Evolutionary conservation across 2,797 vertebrate genomes (phyloP).

Genomic region (Spea hammondii): DNA sequence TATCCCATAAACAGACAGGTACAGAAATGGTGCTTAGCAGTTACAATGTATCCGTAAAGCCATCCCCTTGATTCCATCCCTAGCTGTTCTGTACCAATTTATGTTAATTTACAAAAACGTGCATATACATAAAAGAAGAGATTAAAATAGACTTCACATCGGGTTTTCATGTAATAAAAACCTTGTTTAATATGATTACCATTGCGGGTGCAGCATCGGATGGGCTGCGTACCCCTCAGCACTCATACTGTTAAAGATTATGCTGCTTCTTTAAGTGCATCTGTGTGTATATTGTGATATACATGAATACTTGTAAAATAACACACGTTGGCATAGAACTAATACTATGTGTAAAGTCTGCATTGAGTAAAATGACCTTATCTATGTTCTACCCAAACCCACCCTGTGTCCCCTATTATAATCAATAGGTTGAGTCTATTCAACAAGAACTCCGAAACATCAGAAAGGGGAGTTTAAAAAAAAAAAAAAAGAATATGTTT

Average conservation of each 20-base stretch:
- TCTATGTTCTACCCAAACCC: slow-evolving; percentile 57
- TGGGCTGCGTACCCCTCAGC: not conserved
- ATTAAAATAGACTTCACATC: not conserved
- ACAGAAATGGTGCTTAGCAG: slow-evolving; percentile 58
- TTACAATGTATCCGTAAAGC: slow-evolving; percentile 17
- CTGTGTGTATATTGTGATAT: slow-evolving; percentile 4
- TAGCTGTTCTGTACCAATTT: slow-evolving; percentile 73
- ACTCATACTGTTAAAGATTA: not conserved
- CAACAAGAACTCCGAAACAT: slow-evolving; percentile 27
- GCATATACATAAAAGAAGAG: not conserved
- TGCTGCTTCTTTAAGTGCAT: not conserved
- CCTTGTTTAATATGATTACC: not conserved
- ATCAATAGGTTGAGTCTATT: slow-evolving; percentile 48
- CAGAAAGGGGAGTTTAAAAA: no score
- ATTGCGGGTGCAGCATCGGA: not conserved
- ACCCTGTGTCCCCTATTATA: slow-evolving; percentile 55
- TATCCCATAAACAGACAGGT: slow-evolving; percentile 79
- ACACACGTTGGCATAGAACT: slow-evolving; percentile 62
- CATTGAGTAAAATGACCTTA: slow-evolving; percentile 49
- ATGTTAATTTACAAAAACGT: slow-evolving; percentile 71
- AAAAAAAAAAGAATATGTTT: no score
- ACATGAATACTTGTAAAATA: slow-evolving; percentile 58
- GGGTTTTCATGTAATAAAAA: not conserved
- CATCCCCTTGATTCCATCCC: slow-evolving; percentile 51
- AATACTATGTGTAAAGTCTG: slow-evolving; percentile 37